Conservation (phyloP, 1,140 invertebrate genomes). For the Caenorhabditis elegans region WBcel235 BX284602.5:13059001-13059500, state of each 20-base stretch:
- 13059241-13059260: constrained; percentile 45
- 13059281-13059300: constrained; percentile 50
- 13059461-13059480: constrained; percentile 45
- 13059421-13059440: constrained; percentile 52
- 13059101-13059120: too few relatives aligned
- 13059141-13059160: too few relatives aligned
- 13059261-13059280: constrained; percentile 47
- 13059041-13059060: too few relatives aligned
- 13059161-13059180: too few relatives aligned
- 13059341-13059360: constrained; percentile 50
- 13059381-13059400: constrained; percentile 53
- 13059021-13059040: too few relatives aligned
- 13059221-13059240: constrained; percentile 49
- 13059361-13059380: constrained; percentile 52
- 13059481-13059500: too few relatives aligned
- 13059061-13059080: too few relatives aligned
- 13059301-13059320: constrained; percentile 54
- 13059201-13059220: constrained; percentile 48
- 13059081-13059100: too few relatives aligned
- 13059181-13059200: constrained; percentile 42
- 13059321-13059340: constrained; percentile 54
- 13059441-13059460: constrained; percentile 47
- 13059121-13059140: too few relatives aligned
- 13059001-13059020: too few relatives aligned
- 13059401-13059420: constrained; percentile 51